These are phyloP conservation scores for Xenotilapia caudafasciata DNA, from an alignment of 2,113 vertebrate genomes.

Conservation along the genomic window DNA sequence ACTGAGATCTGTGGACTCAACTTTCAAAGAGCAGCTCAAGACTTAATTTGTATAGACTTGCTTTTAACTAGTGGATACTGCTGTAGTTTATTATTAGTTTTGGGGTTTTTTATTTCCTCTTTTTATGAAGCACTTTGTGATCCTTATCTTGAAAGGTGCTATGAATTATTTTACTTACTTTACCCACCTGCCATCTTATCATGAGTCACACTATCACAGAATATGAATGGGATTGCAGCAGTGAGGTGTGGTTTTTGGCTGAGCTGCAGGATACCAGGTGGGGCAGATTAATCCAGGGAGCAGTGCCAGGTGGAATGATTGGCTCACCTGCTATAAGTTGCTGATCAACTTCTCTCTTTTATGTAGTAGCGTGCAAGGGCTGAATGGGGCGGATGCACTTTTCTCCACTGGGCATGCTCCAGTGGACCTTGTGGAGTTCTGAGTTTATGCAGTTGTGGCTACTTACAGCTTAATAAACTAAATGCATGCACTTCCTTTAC, in stretches of 20 bases:
- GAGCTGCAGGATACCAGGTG: background rate
- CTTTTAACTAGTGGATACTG: background rate
- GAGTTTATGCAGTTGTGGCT: background rate
- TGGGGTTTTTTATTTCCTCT: accelerated
- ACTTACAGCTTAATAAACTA: background rate
- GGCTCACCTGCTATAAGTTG: background rate
- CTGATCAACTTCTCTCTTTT: background rate
- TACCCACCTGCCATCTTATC: background rate
- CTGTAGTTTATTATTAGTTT: background rate
- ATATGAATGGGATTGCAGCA: background rate
- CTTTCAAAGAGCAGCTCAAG: background rate
- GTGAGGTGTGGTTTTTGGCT: background rate
- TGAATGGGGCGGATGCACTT: background rate
- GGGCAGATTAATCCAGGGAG: background rate
- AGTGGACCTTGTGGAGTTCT: background rate
- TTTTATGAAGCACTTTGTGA: background rate
- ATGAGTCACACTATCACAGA: background rate
- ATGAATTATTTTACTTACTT: background rate
- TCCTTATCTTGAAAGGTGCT: background rate
- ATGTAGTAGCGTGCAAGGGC: background rate
- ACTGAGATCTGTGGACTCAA: background rate
- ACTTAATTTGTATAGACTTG: background rate
- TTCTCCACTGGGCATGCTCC: background rate
- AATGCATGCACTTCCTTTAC: background rate
- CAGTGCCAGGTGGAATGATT: background rate